phyloP scores from a whole-genome alignment of 2,888 invertebrate genomes.

The Tetragonisca angustula region DNA sequence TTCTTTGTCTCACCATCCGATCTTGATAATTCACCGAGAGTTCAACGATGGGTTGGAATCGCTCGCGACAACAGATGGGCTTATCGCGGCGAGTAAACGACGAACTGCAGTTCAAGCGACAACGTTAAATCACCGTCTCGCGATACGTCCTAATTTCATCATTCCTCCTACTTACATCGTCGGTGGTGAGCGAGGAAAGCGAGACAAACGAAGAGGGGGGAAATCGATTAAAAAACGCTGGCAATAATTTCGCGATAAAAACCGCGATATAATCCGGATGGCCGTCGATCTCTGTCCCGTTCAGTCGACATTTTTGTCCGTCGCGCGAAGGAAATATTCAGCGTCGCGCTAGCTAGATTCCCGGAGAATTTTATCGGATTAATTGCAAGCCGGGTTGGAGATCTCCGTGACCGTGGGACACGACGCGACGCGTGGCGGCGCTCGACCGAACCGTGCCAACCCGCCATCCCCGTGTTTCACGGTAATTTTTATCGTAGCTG shows the following conservation, averaged over 20 bases:
- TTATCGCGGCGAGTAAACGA: conserved; percentile 63
- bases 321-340: conserved; percentile 18
- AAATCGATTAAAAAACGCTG: background rate
- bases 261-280: background rate
- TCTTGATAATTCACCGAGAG: conserved; percentile 53
- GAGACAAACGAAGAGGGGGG: too few relatives aligned
- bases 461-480: conserved; percentile 38
- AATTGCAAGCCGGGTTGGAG: conserved; percentile 38
- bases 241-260: background rate
- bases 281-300: conserved; percentile 15
- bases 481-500: conserved; percentile 63
- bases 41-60: too few relatives aligned
- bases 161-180: background rate
- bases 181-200: background rate
- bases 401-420: conserved; percentile 8
- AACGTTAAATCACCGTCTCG: background rate
- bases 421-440: background rate
- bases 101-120: conserved; percentile 52
- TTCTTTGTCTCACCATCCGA: conserved; percentile 51
- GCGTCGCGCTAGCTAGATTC: conserved; percentile 12
- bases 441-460: background rate
- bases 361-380: conserved; percentile 47
- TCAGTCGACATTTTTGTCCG: background rate
- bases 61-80: conserved; percentile 2
- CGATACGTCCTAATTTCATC: background rate